Evolutionary conservation across 2,888 invertebrate species (phyloP), one percentile per base, ranked within the genome.

Genomic region (Nephrocerus scutellatus): DNA sequence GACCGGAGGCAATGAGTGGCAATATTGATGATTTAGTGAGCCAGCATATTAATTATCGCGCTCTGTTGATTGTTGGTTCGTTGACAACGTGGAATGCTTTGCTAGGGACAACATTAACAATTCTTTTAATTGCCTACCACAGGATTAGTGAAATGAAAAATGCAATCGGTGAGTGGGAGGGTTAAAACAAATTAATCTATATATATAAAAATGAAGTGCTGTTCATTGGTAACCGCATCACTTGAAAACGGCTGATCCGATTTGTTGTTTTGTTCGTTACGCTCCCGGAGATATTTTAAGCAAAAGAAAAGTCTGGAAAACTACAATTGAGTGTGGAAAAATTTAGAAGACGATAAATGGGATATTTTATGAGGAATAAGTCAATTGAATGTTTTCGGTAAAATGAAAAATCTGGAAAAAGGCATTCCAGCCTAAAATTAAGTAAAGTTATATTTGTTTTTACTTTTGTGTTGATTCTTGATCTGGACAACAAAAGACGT

Each of bases 91-190:
- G 56, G 56, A 66, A 64, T 49, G 58, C 65, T 14, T 32, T 63
- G 30, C 41, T 58, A 18, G 55, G 63, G 38, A 52, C 57, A 24
- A 42, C 55, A 26, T 50, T 63, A 43, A 63, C 63, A 46, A 54
- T 67, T 48, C 49, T 49, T 46, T 54, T 66, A 48, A 60, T 63
- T 53, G 55, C 51, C 48, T 63, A 58, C 54, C 66, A 66, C 53
- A 57, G 66, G 36, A 44, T 62, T 31, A 52, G 63, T 20, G 66
- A 66, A 54, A 44, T 59, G 32, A 65, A 60, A 51, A 63, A 60
- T 50, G 49, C 48, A 43, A 50, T 57, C 50, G 65, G 67, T 65
- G 47, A 52, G 62, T 52, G 25, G 8, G 23, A 10, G 23, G 8
- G 8, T 9, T 22, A 9, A 22, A 22, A 22, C 23, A 10, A 7